Percentiles rank a stretch among this genome's conserved stretches.
Evolutionary conservation across 2,888 invertebrate genomes (phyloP).

Genomic region (Nephrotoma flavescens): DNA sequence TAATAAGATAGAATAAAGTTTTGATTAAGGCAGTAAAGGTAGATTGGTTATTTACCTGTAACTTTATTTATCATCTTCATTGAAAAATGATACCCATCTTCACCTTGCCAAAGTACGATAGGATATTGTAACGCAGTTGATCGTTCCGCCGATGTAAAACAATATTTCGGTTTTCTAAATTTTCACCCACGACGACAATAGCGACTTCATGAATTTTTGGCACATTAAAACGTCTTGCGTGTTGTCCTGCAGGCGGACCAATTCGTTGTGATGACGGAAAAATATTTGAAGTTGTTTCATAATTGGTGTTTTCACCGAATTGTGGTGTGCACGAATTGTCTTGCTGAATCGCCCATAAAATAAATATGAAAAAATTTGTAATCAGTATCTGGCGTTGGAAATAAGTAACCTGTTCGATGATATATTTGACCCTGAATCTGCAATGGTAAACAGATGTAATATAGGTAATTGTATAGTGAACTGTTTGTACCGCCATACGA

Average conservation of each 20-base stretch:
- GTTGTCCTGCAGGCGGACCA: not conserved
- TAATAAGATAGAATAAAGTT: too few relatives aligned
- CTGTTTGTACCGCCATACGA: too few relatives aligned
- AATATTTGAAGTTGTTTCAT: too few relatives aligned
- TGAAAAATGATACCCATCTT: conserved; percentile 9
- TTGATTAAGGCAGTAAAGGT: not conserved
- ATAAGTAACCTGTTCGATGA: not conserved
- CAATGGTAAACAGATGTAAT: not conserved
- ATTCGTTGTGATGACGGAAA: not conserved
- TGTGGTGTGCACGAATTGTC: not conserved
- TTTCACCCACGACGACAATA: not conserved
- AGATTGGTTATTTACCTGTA: not conserved
- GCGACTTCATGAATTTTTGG: not conserved
- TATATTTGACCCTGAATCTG: conserved; percentile 4
- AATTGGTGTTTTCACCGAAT: conserved; percentile 14
- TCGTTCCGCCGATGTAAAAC: not conserved
- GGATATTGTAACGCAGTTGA: not conserved
- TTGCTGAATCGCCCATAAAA: conserved; percentile 7
- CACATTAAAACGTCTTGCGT: too few relatives aligned
- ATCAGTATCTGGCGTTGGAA: conserved; percentile 2
- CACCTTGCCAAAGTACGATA: conserved; percentile 11
- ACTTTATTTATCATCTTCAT: not conserved
- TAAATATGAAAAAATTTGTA: conserved; percentile 8
- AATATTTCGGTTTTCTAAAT: too few relatives aligned
- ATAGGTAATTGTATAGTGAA: too few relatives aligned